Percentiles rank a stretch among this genome's conserved stretches.
These are phyloP conservation scores for Stenurella melanura DNA, from an alignment of 2,888 invertebrate genomes.

Conservation along the genomic window DNA sequence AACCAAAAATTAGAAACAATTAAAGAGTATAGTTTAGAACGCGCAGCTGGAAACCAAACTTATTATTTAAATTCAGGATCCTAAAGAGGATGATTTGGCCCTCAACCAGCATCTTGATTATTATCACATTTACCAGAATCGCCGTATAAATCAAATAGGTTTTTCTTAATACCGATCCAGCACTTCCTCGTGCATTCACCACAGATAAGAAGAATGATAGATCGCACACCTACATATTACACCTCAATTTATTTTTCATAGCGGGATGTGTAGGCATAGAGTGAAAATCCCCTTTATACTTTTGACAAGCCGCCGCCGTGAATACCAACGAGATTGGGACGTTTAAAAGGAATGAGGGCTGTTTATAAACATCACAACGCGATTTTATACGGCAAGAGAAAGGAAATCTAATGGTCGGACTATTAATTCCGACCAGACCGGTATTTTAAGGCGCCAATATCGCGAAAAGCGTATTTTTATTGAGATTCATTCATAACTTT, in stretches of 20 bases:
- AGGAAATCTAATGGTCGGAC: conserved; percentile 7
- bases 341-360: conserved; percentile 28
- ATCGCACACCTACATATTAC: conserved; percentile 40
- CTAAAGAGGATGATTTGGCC: not conserved
- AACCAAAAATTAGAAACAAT: too few species aligned
- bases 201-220: conserved; percentile 43
- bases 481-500: not conserved
- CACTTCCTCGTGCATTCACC: conserved; percentile 11
- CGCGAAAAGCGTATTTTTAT: not conserved
- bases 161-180: conserved; percentile 38
- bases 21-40: not conserved
- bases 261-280: conserved; percentile 34
- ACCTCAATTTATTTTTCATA: conserved; percentile 41
- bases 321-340: conserved; percentile 49
- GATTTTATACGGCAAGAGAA: conserved; percentile 21
- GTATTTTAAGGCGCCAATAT: not conserved
- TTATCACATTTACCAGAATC: conserved; percentile 29
- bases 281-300: conserved; percentile 52
- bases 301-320: conserved; percentile 50
- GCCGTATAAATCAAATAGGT: conserved; percentile 41
- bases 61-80: not conserved
- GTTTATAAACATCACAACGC: conserved; percentile 40
- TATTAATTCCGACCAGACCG: conserved; percentile 2
- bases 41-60: not conserved
- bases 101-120: conserved; percentile 8